Conservation (phyloP, 2,113 vertebrate genomes). For the Steatornis caripensis region DNA sequence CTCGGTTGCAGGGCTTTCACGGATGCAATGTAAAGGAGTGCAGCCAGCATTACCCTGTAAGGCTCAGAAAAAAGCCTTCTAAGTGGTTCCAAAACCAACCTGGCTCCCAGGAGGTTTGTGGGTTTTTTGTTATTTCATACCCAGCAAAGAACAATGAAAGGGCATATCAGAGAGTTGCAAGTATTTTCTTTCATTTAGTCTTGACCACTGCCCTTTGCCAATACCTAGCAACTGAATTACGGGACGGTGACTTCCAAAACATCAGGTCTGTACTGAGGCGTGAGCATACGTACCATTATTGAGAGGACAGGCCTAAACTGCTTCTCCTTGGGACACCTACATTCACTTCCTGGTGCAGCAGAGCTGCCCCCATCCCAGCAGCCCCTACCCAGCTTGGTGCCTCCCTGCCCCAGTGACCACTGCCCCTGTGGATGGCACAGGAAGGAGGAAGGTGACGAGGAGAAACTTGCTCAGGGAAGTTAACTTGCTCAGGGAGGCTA, state of each 20-base stretch:
- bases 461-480: background rate
- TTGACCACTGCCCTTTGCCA: background rate
- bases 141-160: background rate
- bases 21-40: fast-evolving
- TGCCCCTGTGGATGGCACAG: fast-evolving
- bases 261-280: too few relatives aligned
- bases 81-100: background rate
- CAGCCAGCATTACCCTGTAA: background rate
- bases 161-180: background rate
- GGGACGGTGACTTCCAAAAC: background rate
- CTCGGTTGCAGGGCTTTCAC: background rate
- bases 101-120: background rate
- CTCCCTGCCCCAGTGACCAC: background rate
- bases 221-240: background rate
- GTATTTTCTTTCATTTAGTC: background rate
- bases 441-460: background rate
- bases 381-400: fast-evolving
- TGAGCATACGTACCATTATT: fast-evolving
- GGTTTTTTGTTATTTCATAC: background rate
- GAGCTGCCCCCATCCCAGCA: background rate
- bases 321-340: background rate
- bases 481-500: too few relatives aligned
- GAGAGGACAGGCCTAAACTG: background rate
- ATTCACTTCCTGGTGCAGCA: background rate
- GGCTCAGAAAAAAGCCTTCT: background rate